These are phyloP conservation scores for Macroglossus sobrinus DNA, from an alignment of 2,113 vertebrate genomes.

Conservation along the genomic window DNA sequence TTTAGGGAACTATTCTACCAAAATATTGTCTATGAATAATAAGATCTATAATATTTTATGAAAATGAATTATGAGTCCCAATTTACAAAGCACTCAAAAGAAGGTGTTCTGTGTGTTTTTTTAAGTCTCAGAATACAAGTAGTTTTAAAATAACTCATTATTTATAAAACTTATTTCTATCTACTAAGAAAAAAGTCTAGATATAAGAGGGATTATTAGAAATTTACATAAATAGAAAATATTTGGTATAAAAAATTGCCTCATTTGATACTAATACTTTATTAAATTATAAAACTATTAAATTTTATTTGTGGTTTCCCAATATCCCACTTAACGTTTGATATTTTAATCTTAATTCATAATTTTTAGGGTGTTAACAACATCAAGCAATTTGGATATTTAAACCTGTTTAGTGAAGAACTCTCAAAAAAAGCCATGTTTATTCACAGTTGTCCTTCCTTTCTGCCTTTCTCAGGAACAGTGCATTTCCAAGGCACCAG, in stretches of 20 bases:
- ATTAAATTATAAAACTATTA: conserved; percentile 14
- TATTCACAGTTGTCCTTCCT: not conserved
- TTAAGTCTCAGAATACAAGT: conserved; percentile 31
- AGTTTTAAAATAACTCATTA: conserved; percentile 15
- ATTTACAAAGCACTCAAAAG: not conserved
- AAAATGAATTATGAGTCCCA: not conserved
- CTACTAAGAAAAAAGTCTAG: not conserved
- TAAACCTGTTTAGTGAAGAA: not conserved
- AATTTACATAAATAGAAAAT: not conserved
- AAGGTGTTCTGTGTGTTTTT: not conserved
- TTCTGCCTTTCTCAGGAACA: not conserved
- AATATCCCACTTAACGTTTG: not conserved
- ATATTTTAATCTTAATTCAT: conserved; percentile 5
- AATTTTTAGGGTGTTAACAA: not conserved
- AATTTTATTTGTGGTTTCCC: not conserved
- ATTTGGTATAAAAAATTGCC: not conserved
- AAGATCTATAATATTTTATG: conserved; percentile 25
- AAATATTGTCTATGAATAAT: conserved; percentile 37
- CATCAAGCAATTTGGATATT: conserved; percentile 20
- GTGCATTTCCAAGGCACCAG: not conserved
- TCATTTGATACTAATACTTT: not conserved
- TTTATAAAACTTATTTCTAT: conserved; percentile 18
- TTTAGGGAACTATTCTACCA: conserved; percentile 38
- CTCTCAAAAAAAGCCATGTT: not conserved
- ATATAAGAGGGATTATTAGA: not conserved